Percentiles rank a stretch among this genome's conserved stretches.
Evolutionary conservation across 1,140 invertebrate genomes (phyloP).

Genomic region (Zaprionus taronus): DNA sequence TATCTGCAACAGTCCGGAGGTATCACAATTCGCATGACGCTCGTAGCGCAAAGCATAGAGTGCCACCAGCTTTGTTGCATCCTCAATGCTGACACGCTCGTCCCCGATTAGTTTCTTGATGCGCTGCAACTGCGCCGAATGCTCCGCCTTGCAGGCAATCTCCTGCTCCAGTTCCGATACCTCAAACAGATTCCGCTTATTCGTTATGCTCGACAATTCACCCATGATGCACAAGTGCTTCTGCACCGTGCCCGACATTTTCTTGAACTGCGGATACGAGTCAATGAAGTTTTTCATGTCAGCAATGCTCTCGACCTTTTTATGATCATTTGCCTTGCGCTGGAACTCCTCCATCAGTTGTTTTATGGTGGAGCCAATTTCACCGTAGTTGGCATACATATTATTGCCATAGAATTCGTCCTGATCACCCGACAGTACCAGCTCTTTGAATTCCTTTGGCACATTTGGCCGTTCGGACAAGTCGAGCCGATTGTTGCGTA

Average conservation of each 20-base stretch:
- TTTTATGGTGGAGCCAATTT: constrained; percentile 99
- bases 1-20: constrained; percentile 89
- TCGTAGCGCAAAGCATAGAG: constrained; percentile 97
- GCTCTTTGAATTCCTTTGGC: constrained; percentile 95
- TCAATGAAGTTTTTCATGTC: constrained; percentile 99
- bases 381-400: constrained; percentile 98
- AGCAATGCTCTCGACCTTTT: constrained; percentile 98
- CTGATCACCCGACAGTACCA: constrained; percentile 97
- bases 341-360: constrained; percentile 99
- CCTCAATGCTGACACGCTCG: constrained; percentile 90
- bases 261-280: constrained; percentile 99
- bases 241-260: constrained; percentile 98
- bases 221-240: constrained; percentile 99
- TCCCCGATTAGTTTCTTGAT: constrained; percentile 89
- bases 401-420: constrained; percentile 99
- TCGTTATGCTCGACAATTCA: constrained; percentile 95
- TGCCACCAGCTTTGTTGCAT: constrained; percentile 95
- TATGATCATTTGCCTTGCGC: constrained; percentile 96
- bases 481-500: constrained; percentile 97
- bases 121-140: constrained; percentile 93
- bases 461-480: constrained; percentile 92
- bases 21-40: constrained; percentile 94
- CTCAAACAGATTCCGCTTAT: constrained; percentile 91
- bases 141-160: constrained; percentile 96
- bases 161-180: constrained; percentile 99